Conservation (phyloP, 2,888 invertebrate genomes). For the Mimachlamys varia region DNA sequence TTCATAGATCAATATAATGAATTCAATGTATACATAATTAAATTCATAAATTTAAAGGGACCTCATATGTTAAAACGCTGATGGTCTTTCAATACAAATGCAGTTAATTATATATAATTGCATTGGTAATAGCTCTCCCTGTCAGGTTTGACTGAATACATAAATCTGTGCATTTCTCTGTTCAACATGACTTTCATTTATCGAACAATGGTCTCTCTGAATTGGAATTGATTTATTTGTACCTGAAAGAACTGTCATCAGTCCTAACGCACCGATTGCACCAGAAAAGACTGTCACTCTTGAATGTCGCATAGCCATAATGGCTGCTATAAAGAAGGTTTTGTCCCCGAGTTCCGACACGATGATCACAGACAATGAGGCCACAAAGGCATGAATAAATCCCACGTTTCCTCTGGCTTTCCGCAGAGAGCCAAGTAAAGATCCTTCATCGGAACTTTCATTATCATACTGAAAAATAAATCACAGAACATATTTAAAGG, state of each 20-base stretch:
- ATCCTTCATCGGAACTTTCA: constrained; percentile 61
- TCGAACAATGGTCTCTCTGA: no score
- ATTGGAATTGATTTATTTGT: constrained; percentile 51
- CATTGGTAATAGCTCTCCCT: no score
- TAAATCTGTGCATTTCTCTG: no score
- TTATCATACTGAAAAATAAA: constrained; percentile 56
- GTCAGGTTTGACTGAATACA: no score
- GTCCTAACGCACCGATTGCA: constrained; percentile 94
- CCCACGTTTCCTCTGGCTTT: constrained; percentile 82
- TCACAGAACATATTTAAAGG: not conserved
- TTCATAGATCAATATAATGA: no score
- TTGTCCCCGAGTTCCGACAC: constrained; percentile 99
- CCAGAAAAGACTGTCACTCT: constrained; percentile 95
- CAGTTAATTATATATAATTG: no score
- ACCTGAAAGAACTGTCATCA: constrained; percentile 97
- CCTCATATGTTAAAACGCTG: no score
- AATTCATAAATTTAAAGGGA: no score
- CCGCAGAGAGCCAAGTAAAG: constrained; percentile 57
- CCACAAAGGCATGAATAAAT: constrained; percentile 96
- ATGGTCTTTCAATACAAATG: no score
- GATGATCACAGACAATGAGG: constrained; percentile 96
- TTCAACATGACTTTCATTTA: no score
- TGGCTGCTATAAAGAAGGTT: constrained; percentile 99
- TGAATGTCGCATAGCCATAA: constrained; percentile 99
- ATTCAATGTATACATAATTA: no score